Evolutionary conservation across 2,113 vertebrate species (phyloP).

Genomic region (Nothoprocta pentlandii): DNA sequence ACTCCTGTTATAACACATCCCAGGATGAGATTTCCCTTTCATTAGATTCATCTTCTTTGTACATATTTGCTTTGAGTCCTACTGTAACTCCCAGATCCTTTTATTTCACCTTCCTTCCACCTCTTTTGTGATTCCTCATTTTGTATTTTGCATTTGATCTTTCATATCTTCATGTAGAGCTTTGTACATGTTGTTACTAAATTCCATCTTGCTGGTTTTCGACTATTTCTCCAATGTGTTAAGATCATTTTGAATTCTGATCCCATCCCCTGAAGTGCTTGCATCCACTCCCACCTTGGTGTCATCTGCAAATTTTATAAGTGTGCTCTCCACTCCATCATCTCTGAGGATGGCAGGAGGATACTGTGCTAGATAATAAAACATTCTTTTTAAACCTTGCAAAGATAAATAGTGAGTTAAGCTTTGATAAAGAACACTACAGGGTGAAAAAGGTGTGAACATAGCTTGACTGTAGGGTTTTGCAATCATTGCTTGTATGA

Average conservation of each 20-base stretch:
- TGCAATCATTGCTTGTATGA: not conserved
- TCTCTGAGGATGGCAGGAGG: conserved; percentile 1
- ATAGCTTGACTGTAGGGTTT: not conserved
- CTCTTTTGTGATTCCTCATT: not conserved
- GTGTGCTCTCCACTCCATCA: conserved; percentile 22
- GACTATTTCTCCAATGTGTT: not conserved
- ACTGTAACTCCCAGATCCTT: not conserved
- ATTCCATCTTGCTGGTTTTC: not conserved
- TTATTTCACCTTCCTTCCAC: not conserved
- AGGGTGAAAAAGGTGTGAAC: not conserved
- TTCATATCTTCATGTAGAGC: not conserved
- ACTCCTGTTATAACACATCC: not conserved
- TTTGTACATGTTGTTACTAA: not conserved
- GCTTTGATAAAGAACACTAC: conserved; percentile 19
- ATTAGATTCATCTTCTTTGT: not conserved
- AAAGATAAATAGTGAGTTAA: conserved; percentile 42
- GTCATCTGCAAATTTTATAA: conserved; percentile 47
- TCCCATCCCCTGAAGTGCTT: conserved; percentile 15
- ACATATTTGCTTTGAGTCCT: not conserved
- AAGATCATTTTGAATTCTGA: conserved; percentile 26
- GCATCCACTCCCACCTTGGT: conserved; percentile 21
- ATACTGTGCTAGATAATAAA: conserved; percentile 32
- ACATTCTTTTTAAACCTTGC: conserved; percentile 11
- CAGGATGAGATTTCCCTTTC: conserved; percentile 2
- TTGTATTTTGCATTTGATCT: conserved; percentile 37